A percentile compares a stretch with the other conserved stretches of the same genome.
Conservation (phyloP, 64 coral and sea anemone genomes). For the Montipora capricornis region DNA sequence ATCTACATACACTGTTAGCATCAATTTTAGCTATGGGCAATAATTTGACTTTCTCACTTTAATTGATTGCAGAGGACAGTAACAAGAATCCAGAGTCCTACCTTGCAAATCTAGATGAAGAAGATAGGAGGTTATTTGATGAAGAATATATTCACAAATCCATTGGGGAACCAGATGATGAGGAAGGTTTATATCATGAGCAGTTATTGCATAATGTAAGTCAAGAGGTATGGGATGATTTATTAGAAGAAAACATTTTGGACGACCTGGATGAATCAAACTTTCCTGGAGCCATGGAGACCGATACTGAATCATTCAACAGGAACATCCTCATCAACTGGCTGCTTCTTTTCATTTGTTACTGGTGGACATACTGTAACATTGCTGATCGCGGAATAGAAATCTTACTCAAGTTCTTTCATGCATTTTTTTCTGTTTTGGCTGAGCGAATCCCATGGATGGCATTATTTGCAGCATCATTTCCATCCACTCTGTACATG, state of each 20-base stretch:
- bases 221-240: conserved; percentile 8
- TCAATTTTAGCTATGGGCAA: neutral
- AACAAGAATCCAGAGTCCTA: conserved; percentile 13
- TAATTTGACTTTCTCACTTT: neutral
- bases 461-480: too few species aligned
- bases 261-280: neutral
- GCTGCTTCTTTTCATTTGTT: too few species aligned
- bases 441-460: too few species aligned
- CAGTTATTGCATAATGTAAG: neutral
- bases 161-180: conserved; percentile 12
- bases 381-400: too few species aligned
- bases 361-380: too few species aligned
- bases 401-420: too few species aligned
- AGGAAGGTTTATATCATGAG: neutral
- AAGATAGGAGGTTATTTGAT: conserved; percentile 11
- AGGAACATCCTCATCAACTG: too few species aligned
- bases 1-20: neutral
- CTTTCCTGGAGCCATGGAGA: neutral
- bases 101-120: neutral
- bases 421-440: too few species aligned
- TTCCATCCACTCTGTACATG: too few species aligned
- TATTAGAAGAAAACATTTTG: conserved; percentile 7
- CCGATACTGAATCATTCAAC: neutral
- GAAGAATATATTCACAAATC: neutral
- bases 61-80: neutral